Evolutionary conservation across 2,113 vertebrate genomes (phyloP).

Genomic region (Rynchops niger): DNA sequence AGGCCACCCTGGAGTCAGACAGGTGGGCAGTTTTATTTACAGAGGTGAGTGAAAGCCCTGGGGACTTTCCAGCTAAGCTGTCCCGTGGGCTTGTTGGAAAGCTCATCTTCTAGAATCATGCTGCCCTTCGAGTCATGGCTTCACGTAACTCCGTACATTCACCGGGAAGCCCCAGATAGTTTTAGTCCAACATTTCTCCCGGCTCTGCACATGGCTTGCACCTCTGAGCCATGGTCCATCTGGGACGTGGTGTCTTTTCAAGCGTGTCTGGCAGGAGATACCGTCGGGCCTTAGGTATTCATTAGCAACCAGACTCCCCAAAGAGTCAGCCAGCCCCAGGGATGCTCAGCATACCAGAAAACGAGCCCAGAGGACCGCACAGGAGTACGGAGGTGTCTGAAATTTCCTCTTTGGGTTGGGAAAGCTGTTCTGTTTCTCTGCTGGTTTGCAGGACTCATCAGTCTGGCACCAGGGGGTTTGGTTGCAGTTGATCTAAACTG

Average conservation of each 20-base stretch:
- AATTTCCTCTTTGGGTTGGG: neutral
- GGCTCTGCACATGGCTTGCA: neutral
- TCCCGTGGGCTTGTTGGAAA: neutral
- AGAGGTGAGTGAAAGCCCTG: neutral
- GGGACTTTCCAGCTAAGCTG: neutral
- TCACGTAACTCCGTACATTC: fast-evolving
- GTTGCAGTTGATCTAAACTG: neutral
- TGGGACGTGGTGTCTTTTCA: neutral
- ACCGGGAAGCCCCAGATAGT: neutral
- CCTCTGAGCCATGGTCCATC: neutral
- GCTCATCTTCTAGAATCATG: neutral
- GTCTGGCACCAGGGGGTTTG: neutral
- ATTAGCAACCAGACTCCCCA: neutral
- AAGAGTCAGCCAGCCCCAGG: neutral
- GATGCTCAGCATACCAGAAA: neutral
- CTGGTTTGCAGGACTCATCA: neutral
- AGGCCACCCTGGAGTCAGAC: constrained; percentile 55
- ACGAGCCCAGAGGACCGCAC: neutral
- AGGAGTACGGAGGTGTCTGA: neutral
- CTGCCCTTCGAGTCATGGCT: neutral
- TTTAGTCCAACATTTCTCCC: neutral
- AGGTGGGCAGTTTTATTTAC: constrained; percentile 43
- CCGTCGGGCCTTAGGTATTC: neutral
- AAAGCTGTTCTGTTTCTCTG: neutral
- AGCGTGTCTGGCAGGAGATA: neutral